Evolutionary conservation across 1,140 invertebrate genomes (phyloP), one percentile per base, ranked within the genome.

Genomic region (Apis florea): DNA sequence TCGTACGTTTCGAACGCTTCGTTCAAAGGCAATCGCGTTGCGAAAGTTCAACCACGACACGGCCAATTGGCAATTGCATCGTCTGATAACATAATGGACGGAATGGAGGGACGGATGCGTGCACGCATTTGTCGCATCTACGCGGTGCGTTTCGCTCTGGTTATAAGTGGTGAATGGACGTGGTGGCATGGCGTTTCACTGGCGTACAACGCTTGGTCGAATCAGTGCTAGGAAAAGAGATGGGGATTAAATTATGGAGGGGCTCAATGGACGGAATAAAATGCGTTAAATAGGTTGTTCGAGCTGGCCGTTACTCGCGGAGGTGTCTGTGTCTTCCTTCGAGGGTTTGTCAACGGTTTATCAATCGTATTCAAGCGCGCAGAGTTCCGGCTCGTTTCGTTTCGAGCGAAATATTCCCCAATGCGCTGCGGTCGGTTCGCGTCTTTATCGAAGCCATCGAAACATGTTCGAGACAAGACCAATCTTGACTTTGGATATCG

Each of bases 31-130:
- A 70, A 26, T 24, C 13, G 76, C 87, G 86, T 84, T 77, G 84
- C 87, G 89, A 89, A 90, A 89, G 88, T 89, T 84, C 81, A 68
- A 70, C 67, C 54, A 76, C 73, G 77, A 78, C 86, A 83, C 81
- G 80, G 74, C 76, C 89, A 91, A 91, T 91, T 91, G 90, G 84
- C 89, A 91, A 91, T 91, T 91, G 90, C 87, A 90, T 83, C 85
- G 90, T 91, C 90, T 91, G 90, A 91, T 91, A 91, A 88, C 85
- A 90, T 91, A 91, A 91, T 91, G 90, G 31, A 90, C 86, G 79
- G 87, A 91, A 88, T 78, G 87, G 79, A 68, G 63, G 78, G 67
- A 75, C 79, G 82, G 79, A 82, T 87, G 82, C 84, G 66, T 82
- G 79, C 73, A 77, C 82, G 85, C 82, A 67, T 87, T 87, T 87